Percentiles rank a stretch among this genome's conserved stretches.
phyloP scores from a whole-genome alignment of 2,888 invertebrate genomes.

The Troides aeacus region DNA sequence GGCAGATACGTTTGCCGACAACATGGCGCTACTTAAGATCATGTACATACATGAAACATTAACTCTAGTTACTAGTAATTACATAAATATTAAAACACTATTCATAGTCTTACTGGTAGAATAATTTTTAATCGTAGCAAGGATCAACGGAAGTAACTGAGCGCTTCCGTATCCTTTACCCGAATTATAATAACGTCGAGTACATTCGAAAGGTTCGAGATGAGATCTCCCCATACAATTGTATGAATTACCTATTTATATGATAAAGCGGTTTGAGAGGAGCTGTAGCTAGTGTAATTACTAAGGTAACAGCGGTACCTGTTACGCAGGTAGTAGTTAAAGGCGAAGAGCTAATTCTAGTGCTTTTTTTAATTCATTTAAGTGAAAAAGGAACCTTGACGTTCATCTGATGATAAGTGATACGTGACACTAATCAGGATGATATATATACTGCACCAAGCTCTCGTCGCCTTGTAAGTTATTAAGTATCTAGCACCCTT shows the following conservation, averaged over 20 bases:
- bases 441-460: too few species aligned
- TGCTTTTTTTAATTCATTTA: too few species aligned
- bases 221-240: neutral
- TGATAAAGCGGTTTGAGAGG: neutral
- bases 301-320: too few species aligned
- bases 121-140: neutral
- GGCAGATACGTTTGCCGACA: neutral
- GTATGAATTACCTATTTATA: neutral
- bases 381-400: too few species aligned
- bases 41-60: neutral
- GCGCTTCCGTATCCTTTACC: constrained; percentile 8
- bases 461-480: too few species aligned
- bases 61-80: neutral
- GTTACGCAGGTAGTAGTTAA: too few species aligned
- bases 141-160: constrained; percentile 1
- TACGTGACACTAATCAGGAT: too few species aligned
- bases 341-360: too few species aligned
- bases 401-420: too few species aligned
- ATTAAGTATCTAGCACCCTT: too few species aligned
- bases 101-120: neutral
- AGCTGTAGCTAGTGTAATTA: too few species aligned
- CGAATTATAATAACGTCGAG: constrained; percentile 7
- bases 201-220: constrained; percentile 7
- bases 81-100: neutral
- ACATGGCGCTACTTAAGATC: too few species aligned